phyloP scores from a whole-genome alignment of 2,113 vertebrate genomes.

The Pelobates fuscus region DNA sequence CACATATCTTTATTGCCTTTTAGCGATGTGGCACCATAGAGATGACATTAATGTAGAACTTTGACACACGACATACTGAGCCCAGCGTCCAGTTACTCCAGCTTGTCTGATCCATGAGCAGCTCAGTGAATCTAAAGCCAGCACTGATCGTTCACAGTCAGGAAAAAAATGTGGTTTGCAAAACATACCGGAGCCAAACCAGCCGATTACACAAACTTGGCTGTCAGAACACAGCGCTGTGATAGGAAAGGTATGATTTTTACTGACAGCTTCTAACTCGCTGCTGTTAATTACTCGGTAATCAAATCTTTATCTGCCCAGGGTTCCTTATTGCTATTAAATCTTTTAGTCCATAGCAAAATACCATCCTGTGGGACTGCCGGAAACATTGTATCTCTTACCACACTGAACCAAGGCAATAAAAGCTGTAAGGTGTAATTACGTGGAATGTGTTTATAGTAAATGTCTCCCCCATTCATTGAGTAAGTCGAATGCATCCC shows the following conservation, averaged over 20 bases:
- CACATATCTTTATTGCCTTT: constrained; percentile 7
- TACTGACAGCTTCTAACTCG: no score
- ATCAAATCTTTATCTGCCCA: neutral
- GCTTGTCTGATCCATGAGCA: neutral
- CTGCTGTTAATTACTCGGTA: neutral
- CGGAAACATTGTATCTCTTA: no score
- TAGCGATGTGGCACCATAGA: neutral
- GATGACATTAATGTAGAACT: neutral
- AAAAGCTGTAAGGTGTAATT: no score
- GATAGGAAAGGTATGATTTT: neutral
- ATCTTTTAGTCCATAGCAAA: no score
- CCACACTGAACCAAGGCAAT: no score
- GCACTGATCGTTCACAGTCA: neutral
- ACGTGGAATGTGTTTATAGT: no score
- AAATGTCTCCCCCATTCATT: no score
- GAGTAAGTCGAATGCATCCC: no score
- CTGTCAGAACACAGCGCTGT: neutral
- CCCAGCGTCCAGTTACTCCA: neutral
- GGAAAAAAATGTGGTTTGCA: neutral
- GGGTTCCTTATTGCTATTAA: no score
- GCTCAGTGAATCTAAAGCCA: neutral
- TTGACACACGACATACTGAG: neutral
- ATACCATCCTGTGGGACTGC: no score
- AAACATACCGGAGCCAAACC: neutral
- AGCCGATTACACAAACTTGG: neutral